phyloP scores from a whole-genome alignment of 2,797 vertebrate species.

The Peromyscus melanophrys region DNA sequence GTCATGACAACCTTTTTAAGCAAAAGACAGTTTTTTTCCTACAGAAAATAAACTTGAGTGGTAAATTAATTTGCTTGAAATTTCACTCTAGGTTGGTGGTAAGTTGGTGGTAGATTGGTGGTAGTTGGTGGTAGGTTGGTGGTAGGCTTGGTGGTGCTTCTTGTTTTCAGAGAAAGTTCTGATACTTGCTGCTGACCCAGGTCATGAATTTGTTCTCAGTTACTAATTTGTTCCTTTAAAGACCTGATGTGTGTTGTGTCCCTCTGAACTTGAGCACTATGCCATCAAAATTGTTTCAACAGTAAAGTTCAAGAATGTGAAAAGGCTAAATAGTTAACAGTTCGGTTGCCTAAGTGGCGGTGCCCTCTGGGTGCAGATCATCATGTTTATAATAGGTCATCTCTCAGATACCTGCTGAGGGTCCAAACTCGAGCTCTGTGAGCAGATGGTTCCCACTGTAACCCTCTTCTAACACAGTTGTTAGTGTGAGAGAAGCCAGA shows the following conservation, averaged over 20 bases:
- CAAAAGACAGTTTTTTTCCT: neutral
- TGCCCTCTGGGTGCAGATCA: neutral
- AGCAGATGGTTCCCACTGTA: neutral
- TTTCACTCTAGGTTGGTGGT: neutral
- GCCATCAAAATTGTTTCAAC: neutral
- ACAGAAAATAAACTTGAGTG: slow-evolving; percentile 17
- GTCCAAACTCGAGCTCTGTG: neutral
- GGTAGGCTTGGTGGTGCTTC: neutral
- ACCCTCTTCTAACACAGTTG: neutral
- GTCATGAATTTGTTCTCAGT: neutral
- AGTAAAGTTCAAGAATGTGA: neutral
- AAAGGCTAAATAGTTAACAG: neutral
- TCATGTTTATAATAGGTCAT: neutral
- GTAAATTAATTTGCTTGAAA: slow-evolving; percentile 34
- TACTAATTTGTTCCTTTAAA: neutral
- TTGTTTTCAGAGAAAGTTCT: neutral
- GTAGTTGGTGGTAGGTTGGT: no score
- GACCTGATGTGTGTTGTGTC: neutral
- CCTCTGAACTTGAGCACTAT: neutral
- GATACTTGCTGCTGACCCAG: neutral
- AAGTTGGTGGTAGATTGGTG: neutral
- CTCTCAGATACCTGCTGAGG: neutral
- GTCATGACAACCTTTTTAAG: neutral
- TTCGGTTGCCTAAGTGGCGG: neutral
- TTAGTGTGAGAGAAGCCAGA: slow-evolving; percentile 5